Percentiles rank a stretch among this genome's conserved stretches.
Conservation (phyloP, 2,888 invertebrate species). For the Spilarctia lutea region DNA sequence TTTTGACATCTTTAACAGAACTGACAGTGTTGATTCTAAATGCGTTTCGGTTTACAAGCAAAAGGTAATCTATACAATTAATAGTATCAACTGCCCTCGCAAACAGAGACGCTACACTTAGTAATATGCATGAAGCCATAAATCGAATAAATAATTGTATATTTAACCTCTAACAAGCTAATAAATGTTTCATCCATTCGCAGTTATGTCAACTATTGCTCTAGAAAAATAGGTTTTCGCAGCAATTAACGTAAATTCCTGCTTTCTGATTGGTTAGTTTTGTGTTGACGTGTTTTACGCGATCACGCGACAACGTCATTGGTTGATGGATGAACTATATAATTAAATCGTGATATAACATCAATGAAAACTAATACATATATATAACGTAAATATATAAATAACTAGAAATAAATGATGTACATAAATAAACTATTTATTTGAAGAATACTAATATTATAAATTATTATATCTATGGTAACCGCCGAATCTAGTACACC, state of each 20-base stretch:
- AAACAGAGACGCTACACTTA: not conserved
- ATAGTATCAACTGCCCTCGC: not conserved
- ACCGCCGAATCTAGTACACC: too few species aligned
- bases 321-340: conserved; percentile 31
- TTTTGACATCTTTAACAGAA: not conserved
- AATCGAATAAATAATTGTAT: not conserved
- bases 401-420: too few species aligned
- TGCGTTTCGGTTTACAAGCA: not conserved
- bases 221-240: conserved; percentile 22
- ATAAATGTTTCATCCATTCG: not conserved
- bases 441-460: too few species aligned
- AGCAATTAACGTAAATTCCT: conserved; percentile 27
- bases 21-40: not conserved
- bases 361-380: conserved; percentile 18
- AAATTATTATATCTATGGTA: too few species aligned
- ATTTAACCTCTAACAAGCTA: not conserved
- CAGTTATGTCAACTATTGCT: not conserved
- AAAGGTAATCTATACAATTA: not conserved
- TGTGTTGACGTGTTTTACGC: conserved; percentile 25
- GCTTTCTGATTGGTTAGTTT: conserved; percentile 31
- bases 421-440: not conserved
- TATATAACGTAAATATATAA: conserved; percentile 18
- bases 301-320: conserved; percentile 28
- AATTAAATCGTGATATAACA: conserved; percentile 21
- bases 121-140: not conserved